phyloP scores from a whole-genome alignment of 2,113 vertebrate species.

The Pelecanus crispus region DNA sequence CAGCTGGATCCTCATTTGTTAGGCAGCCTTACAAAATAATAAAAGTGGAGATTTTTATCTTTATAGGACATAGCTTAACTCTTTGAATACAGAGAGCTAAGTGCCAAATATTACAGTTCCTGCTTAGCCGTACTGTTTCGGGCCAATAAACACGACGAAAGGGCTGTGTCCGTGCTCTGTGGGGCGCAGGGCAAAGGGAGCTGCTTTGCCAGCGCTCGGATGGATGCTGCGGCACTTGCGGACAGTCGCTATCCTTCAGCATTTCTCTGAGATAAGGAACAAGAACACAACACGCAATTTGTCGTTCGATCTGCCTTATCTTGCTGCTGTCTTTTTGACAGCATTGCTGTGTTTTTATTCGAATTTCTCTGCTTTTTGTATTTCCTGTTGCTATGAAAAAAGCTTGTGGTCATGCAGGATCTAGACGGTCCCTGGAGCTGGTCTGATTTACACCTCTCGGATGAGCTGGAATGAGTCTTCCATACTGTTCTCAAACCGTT shows the following conservation, averaged over 20 bases:
- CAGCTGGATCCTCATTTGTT: conserved; percentile 73
- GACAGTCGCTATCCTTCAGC: neutral
- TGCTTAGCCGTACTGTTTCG: neutral
- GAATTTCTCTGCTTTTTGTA: conserved; percentile 19
- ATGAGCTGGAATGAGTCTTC: conserved; percentile 14
- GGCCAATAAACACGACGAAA: neutral
- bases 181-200: neutral
- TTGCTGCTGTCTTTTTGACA: conserved; percentile 20
- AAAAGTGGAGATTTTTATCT: conserved; percentile 78
- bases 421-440: neutral
- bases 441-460: conserved; percentile 7
- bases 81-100: conserved; percentile 53
- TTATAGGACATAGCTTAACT: conserved; percentile 70
- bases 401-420: neutral
- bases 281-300: neutral
- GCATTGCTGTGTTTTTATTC: conserved; percentile 32
- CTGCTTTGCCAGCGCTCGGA: fast-evolving
- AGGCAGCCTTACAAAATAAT: conserved; percentile 65
- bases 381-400: conserved; percentile 49
- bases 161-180: neutral
- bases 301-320: neutral
- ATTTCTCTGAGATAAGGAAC: neutral
- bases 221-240: neutral
- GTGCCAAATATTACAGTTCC: conserved; percentile 4
- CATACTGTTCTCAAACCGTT: neutral